Evolutionary conservation across 2,113 vertebrate genomes (phyloP), one percentile per base, ranked within the genome.

Genomic region (Cynoglossus semilaevis): DNA sequence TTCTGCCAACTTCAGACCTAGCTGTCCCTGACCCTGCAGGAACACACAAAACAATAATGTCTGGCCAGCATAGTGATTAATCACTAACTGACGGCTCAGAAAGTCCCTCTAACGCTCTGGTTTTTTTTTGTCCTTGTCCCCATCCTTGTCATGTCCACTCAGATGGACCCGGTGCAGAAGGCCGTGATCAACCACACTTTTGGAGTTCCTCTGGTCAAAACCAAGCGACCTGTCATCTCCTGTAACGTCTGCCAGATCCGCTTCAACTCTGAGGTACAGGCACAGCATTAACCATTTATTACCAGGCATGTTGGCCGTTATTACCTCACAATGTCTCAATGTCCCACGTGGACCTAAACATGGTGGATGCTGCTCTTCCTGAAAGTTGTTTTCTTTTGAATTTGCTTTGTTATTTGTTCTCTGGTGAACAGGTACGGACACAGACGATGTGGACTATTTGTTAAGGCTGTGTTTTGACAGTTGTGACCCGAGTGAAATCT

Each of bases 121-220:
- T 29, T 29, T 29, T 29, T 29, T 29, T 29, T 29, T 29, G 22
- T 29, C 22, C 22, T 29, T 29, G 22, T 29, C 22, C 22, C 22
- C 22, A 29, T 29, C 22, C n/a, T 34, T 75, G 40, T 67, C 34
- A 35, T 49, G 67, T 57, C 84, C 47, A 75, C 48, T 63, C 91
- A 96, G 95, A 95, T 95, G 94, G 94, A 96, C 76, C 94, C 94
- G n/a, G 91, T 96, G 62, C 94, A 95, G 88, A 95, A 95, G 84
- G 94, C 94, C 8, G 92, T 95, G 79, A 91, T 96, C 56, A 94
- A 93, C 85, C 94, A 94, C 85, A 94, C 92, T 34, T 95, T 95
- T 54, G 94, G 94, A 71, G 91, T 94, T 58, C 94, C 94, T 42
- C 74, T 94, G 72, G 76, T 94, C 72, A 94, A 93, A 86, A 94